phyloP scores from a whole-genome alignment of 2,113 vertebrate genomes.

The Myocastor coypus region DNA sequence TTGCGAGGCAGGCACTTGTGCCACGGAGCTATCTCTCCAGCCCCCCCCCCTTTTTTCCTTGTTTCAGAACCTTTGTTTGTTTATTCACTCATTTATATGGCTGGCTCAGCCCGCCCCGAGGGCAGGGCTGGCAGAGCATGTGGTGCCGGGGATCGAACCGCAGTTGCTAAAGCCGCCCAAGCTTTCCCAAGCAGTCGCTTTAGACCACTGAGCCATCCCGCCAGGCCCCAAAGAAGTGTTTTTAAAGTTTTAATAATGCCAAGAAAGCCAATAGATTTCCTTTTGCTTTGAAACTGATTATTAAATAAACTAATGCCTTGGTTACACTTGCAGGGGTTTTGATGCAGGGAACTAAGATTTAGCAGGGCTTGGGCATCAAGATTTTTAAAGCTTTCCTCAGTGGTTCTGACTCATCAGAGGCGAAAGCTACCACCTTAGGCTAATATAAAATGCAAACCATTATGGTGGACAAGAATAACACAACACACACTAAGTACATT shows the following conservation, averaged over 20 bases:
- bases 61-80: no score
- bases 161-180: no score
- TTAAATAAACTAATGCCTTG: not conserved
- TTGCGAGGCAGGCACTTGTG: no score
- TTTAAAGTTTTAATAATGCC: not conserved
- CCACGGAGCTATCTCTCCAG: no score
- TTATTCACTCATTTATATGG: no score
- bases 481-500: not conserved
- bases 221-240: not conserved
- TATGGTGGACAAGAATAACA: not conserved
- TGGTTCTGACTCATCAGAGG: not conserved
- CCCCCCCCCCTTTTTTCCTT: no score
- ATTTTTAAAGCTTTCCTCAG: not conserved
- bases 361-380: not conserved
- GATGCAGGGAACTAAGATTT: not conserved
- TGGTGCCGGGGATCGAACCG: no score
- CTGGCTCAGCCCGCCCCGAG: no score
- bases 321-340: not conserved
- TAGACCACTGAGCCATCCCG: no score
- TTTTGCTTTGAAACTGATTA: conserved; percentile 2
- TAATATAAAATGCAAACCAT: conserved; percentile 17
- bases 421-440: not conserved
- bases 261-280: not conserved
- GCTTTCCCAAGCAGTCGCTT: no score
- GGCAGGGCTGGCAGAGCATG: no score